Percentiles rank a stretch among this genome's conserved stretches.
Conservation (phyloP, 2,888 invertebrate genomes). For the Apodemia mormo region DNA sequence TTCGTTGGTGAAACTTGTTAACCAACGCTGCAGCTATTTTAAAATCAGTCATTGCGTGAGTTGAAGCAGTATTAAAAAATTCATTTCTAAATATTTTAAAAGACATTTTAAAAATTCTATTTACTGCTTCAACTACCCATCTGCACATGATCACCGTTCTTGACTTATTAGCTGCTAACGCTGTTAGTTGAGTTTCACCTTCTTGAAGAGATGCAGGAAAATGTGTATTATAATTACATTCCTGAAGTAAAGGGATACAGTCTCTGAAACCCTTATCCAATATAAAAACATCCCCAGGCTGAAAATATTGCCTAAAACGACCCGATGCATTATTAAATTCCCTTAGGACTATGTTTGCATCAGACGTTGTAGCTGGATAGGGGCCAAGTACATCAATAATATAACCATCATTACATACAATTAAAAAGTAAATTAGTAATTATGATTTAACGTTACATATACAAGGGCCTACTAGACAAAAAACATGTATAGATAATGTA, state of each 20-base stretch:
- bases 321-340: conserved; percentile 27
- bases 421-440: too few species aligned
- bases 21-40: conserved; percentile 28
- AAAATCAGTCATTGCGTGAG: conserved; percentile 8
- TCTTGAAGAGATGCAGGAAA: too few species aligned
- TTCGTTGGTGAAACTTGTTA: conserved; percentile 27
- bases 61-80: not conserved
- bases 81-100: too few species aligned
- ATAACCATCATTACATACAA: conserved; percentile 25
- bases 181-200: conserved; percentile 9
- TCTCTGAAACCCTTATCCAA: conserved; percentile 27
- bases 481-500: too few species aligned
- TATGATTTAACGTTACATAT: too few species aligned
- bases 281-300: conserved; percentile 31
- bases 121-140: too few species aligned
- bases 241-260: conserved; percentile 21
- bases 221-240: conserved; percentile 17
- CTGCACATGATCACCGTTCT: conserved; percentile 19
- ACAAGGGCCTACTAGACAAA: too few species aligned
- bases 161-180: conserved; percentile 21
- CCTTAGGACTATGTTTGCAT: too few species aligned
- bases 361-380: too few species aligned
- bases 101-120: conserved; percentile 3
- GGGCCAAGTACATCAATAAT: too few species aligned
- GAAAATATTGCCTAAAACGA: conserved; percentile 23